phyloP scores from a whole-genome alignment of 2,888 invertebrate species.

The Troides helena region DNA sequence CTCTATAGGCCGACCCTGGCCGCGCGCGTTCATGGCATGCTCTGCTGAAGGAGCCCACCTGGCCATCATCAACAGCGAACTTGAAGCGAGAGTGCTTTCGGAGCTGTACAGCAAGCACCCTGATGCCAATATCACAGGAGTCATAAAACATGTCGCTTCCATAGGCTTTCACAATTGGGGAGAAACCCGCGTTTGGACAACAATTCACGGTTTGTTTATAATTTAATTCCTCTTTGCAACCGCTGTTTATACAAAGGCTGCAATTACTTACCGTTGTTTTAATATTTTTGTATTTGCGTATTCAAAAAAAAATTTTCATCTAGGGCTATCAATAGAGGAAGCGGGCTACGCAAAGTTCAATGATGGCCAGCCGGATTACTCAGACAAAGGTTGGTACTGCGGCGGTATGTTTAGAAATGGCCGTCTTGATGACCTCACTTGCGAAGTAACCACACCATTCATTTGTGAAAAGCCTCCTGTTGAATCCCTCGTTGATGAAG shows the following conservation, averaged over 20 bases:
- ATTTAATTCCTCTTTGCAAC: neutral
- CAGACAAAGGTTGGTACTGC: neutral
- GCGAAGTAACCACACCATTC: too few species aligned
- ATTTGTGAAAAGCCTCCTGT: too few species aligned
- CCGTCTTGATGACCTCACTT: neutral
- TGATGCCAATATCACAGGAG: constrained; percentile 18
- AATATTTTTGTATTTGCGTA: neutral
- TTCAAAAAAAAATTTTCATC: neutral
- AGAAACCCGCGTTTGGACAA: constrained; percentile 37
- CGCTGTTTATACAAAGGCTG: neutral
- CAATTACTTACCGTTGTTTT: neutral
- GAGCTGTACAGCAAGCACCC: constrained; percentile 36
- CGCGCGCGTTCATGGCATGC: constrained; percentile 36
- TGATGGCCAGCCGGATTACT: neutral
- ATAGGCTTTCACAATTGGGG: constrained; percentile 42
- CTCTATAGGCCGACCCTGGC: constrained; percentile 33
- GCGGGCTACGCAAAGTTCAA: neutral
- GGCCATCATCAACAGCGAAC: constrained; percentile 37
- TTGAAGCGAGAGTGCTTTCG: constrained; percentile 38
- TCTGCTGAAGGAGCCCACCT: constrained; percentile 39
- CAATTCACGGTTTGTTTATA: constrained; percentile 40
- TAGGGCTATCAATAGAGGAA: neutral
- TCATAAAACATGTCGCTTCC: constrained; percentile 32
- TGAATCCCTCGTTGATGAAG: too few species aligned
- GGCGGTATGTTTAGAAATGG: neutral